Percentiles rank a stretch among this genome's conserved stretches.
Conservation (phyloP, 1,140 invertebrate genomes). For the Ericerus pela region DNA sequence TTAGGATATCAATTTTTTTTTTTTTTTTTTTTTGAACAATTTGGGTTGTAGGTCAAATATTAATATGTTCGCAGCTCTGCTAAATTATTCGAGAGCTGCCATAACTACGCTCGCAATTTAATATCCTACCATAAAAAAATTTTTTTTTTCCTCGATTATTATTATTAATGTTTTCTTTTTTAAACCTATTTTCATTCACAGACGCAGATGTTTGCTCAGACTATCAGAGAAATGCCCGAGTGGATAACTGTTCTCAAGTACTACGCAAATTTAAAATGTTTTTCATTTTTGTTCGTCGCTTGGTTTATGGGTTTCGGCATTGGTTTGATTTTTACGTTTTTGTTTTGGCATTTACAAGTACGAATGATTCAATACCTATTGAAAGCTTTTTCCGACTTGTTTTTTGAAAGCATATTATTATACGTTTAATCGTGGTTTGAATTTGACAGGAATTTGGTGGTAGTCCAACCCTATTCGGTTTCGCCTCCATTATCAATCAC, state of each 20-base stretch:
- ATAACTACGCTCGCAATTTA: too few relatives aligned
- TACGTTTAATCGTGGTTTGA: neutral
- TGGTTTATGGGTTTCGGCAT: slow-evolving; percentile 99
- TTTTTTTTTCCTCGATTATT: too few relatives aligned
- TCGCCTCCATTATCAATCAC: slow-evolving; percentile 97
- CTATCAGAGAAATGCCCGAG: slow-evolving; percentile 73
- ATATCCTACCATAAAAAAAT: too few relatives aligned
- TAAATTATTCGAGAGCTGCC: too few relatives aligned
- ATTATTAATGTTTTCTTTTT: neutral
- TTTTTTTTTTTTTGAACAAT: too few relatives aligned
- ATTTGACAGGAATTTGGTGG: slow-evolving; percentile 74
- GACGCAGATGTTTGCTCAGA: slow-evolving; percentile 88
- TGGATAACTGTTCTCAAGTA: slow-evolving; percentile 82
- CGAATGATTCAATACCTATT: neutral
- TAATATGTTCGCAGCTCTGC: too few relatives aligned
- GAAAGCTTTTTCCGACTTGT: neutral
- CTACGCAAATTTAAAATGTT: slow-evolving; percentile 78
- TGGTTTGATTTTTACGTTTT: slow-evolving; percentile 94
- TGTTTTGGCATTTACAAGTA: slow-evolving; percentile 92
- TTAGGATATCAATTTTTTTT: too few relatives aligned
- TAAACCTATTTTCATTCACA: slow-evolving; percentile 32
- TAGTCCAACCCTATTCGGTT: slow-evolving; percentile 90
- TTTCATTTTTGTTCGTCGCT: slow-evolving; percentile 86
- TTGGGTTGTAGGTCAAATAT: too few relatives aligned
- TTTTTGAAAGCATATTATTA: neutral